phyloP scores from a whole-genome alignment of 2,113 vertebrate species.

The Pelusios castaneus region DNA sequence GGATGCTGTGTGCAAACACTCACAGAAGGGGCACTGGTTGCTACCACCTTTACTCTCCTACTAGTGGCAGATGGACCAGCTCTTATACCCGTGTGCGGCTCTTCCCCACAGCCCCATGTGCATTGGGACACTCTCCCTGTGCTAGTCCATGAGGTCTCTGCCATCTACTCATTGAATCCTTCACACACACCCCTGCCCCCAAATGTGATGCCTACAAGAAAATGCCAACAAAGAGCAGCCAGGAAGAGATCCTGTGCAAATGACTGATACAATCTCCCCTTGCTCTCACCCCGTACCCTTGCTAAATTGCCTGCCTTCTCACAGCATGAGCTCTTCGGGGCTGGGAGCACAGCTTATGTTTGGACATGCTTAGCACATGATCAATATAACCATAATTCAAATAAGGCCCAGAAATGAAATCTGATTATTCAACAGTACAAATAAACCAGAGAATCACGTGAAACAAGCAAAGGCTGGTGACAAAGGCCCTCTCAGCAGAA shows the following conservation, averaged over 20 bases:
- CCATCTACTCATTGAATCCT: background rate
- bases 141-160: background rate
- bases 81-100: background rate
- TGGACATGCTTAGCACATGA: background rate
- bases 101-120: background rate
- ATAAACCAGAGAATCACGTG: background rate
- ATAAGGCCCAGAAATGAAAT: background rate
- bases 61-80: background rate
- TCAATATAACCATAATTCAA: conserved; percentile 15
- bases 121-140: background rate
- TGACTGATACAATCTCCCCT: background rate
- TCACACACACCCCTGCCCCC: background rate
- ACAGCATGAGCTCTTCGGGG: rapidly evolving
- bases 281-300: background rate
- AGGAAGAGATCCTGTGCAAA: background rate
- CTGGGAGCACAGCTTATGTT: background rate
- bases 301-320: background rate
- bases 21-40: background rate
- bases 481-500: background rate
- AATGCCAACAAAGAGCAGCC: background rate
- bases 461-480: background rate
- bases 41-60: background rate
- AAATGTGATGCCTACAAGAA: background rate
- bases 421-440: conserved; percentile 10
- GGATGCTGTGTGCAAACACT: background rate